phyloP scores from a whole-genome alignment of 2,888 invertebrate genomes.

The Aradus depressus region DNA sequence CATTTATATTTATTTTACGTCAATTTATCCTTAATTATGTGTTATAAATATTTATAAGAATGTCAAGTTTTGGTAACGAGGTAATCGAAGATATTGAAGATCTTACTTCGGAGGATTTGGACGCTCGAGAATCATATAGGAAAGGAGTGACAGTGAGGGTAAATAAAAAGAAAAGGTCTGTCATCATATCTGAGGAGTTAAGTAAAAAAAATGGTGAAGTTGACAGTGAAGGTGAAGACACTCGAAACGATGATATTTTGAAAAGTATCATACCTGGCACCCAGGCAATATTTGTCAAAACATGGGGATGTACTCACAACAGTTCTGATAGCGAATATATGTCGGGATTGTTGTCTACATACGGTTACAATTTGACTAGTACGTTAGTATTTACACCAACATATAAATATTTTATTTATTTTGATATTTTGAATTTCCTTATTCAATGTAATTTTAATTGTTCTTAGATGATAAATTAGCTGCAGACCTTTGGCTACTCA shows the following conservation, averaged over 20 bases:
- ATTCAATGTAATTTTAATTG: conserved; percentile 7
- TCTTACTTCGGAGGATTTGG: conserved; percentile 65
- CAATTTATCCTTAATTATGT: no score
- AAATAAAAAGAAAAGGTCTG: conserved; percentile 45
- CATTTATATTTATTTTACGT: no score
- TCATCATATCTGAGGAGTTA: no score
- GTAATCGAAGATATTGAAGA: conserved; percentile 76
- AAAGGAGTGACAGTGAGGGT: conserved; percentile 57
- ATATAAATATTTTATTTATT: conserved; percentile 28
- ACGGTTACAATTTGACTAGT: conserved; percentile 72
- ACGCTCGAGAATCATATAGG: conserved; percentile 48
- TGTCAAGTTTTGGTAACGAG: conserved; percentile 51
- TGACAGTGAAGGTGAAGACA: conserved; percentile 25
- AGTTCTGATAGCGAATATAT: conserved; percentile 97
- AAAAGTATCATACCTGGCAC: conserved; percentile 51
- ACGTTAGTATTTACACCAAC: conserved; percentile 6
- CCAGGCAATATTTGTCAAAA: conserved; percentile 69
- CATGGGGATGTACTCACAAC: conserved; percentile 98
- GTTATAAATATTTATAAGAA: conserved; percentile 33
- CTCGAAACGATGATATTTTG: conserved; percentile 29
- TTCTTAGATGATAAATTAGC: conserved; percentile 54
- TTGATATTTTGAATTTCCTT: not conserved
- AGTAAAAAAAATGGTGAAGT: conserved; percentile 31
- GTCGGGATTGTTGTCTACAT: conserved; percentile 84
- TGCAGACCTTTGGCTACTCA: conserved; percentile 90